Evolutionary conservation across 1,140 invertebrate genomes (phyloP), one percentile per base, ranked within the genome.

Genomic region (Cotesia chilonis): DNA sequence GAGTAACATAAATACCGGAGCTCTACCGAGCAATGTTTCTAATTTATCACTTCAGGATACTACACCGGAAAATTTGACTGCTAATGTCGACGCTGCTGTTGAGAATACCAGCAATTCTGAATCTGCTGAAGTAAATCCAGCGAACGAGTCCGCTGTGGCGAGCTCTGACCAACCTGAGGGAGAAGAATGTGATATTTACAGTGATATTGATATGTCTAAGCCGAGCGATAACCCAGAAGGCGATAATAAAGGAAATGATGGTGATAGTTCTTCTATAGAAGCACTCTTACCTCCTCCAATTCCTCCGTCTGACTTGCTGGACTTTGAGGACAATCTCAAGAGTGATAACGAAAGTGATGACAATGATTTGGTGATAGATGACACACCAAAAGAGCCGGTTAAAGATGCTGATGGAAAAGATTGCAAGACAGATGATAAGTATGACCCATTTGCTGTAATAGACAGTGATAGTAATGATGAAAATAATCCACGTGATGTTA

Each of bases 351-450:
- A 89, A 51, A 91, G 90, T 76, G 91, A 92, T 74, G 87, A 89
- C 2, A 90, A 91, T 12, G 73, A 76, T 60, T 80, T 92, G 35
- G 88, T 92, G 1, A 92, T 92, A n/a, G 92, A 91, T 74, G 90
- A 91, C 55, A 87, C 85, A 0, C 87, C 87, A 3, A 88, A 88
- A 70, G 85, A 84, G 2, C 20, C 82, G 17, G 68, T 3, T 38
- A 61, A 64, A 28, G 28, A 28, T 12, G 0, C 60, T 3, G 69
- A 71, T 10, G 0, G 71, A 3, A 82, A 78, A 12, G 71, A 80
- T 7, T 57, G 80, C 3, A 86, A 88, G 4, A 88, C 88, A 57
- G 91, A 90, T 57, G 91, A 92, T 73, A 91, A 91, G 6, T 91
- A 90, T n/a, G 90, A 91, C 74, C 90, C 91, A 0, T 91, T 90